phyloP scores from a whole-genome alignment of 2,888 invertebrate genomes.

The Pterostichus niger region DNA sequence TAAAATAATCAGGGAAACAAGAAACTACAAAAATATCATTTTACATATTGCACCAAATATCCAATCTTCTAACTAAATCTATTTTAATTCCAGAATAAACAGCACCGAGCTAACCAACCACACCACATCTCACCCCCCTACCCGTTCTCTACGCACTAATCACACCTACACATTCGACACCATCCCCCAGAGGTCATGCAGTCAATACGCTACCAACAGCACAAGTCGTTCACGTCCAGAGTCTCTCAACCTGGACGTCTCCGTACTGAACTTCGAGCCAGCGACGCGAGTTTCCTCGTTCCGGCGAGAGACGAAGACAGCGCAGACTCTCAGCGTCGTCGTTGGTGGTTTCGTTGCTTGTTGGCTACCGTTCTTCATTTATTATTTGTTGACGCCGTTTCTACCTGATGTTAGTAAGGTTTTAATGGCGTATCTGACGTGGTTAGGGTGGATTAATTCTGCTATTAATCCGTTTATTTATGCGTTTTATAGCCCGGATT shows the following conservation, averaged over 20 bases:
- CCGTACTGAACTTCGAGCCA: constrained; percentile 79
- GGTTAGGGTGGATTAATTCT: constrained; percentile 95
- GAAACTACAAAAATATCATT: no score
- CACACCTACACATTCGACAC: constrained; percentile 73
- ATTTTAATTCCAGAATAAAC: constrained; percentile 64
- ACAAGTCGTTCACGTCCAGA: constrained; percentile 76
- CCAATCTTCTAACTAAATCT: no score
- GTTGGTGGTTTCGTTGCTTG: constrained; percentile 93
- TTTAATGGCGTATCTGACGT: constrained; percentile 88
- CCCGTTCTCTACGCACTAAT: constrained; percentile 73
- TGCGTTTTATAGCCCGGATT: constrained; percentile 93
- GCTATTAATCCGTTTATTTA: constrained; percentile 95
- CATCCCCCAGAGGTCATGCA: neutral
- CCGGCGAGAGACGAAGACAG: constrained; percentile 91
- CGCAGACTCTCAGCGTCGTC: constrained; percentile 91
- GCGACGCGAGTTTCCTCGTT: constrained; percentile 83
- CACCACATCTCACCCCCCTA: constrained; percentile 33
- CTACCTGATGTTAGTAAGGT: constrained; percentile 77
- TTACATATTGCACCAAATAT: no score
- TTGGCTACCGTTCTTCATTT: constrained; percentile 93
- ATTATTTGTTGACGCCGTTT: constrained; percentile 90
- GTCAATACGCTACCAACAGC: neutral
- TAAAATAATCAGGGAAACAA: no score
- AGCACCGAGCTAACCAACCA: constrained; percentile 66
- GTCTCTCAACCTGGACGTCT: constrained; percentile 79